These are phyloP conservation scores for Chunga burmeisteri DNA, from an alignment of 2,113 vertebrate genomes.

Conservation along the genomic window DNA sequence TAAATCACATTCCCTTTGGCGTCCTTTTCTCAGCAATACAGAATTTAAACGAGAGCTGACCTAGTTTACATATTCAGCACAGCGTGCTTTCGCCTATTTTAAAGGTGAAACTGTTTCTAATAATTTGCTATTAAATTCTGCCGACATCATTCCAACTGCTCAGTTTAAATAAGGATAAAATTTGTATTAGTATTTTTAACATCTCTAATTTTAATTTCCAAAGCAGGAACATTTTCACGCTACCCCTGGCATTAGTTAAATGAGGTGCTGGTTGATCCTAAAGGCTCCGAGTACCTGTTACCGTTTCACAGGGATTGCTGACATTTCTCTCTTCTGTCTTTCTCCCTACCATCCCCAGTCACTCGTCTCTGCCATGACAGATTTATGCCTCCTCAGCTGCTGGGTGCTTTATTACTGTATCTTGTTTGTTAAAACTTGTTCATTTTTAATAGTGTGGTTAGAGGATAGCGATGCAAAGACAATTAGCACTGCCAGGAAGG, in stretches of 20 bases:
- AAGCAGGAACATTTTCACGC: not conserved
- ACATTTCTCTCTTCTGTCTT: not conserved
- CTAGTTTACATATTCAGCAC: not conserved
- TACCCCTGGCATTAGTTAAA: not conserved
- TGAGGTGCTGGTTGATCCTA: not conserved
- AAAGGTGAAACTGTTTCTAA: not conserved
- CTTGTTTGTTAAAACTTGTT: not conserved
- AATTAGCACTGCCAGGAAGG: not conserved
- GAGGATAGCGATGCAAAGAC: not conserved
- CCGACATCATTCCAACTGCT: not conserved
- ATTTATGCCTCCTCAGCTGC: not conserved
- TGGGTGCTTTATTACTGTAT: not conserved
- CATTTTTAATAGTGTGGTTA: not conserved
- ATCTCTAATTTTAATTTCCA: not conserved
- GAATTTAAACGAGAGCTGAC: not conserved
- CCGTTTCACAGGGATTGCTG: not conserved
- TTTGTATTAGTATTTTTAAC: not conserved
- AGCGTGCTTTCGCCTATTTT: not conserved
- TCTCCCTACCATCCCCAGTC: not conserved
- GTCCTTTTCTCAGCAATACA: not conserved
- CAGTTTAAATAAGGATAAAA: not conserved
- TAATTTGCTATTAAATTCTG: not conserved
- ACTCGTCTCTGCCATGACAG: not conserved
- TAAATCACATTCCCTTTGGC: conserved; percentile 10
- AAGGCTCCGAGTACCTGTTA: not conserved